Evolutionary conservation across 1,140 invertebrate species (phyloP).

Genomic region (Caerostris extrusa): DNA sequence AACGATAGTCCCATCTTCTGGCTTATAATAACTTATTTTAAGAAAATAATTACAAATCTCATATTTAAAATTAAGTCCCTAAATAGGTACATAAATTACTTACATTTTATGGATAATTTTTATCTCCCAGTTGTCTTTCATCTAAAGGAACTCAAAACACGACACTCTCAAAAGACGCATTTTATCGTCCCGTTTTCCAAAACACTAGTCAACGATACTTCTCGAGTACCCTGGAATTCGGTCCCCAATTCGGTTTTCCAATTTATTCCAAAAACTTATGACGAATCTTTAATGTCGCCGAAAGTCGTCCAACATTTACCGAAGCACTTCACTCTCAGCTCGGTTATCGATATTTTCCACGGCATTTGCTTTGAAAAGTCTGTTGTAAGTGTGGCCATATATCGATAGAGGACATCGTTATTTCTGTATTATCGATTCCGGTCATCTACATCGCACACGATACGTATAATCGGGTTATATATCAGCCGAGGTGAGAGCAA

Average conservation of each 20-base stretch:
- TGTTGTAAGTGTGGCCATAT: background rate
- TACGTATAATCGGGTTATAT: slow-evolving; percentile 15
- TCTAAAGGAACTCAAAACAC: too few species aligned
- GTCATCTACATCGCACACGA: background rate
- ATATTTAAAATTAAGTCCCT: too few species aligned
- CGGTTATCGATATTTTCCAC: background rate
- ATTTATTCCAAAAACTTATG: background rate
- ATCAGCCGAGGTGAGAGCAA: background rate
- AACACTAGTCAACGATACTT: background rate
- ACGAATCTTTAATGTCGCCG: background rate
- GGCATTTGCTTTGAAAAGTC: background rate
- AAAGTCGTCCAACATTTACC: background rate
- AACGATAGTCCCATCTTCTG: too few species aligned
- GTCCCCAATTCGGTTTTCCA: background rate
- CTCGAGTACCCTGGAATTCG: background rate
- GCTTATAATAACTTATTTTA: too few species aligned
- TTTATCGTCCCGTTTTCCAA: background rate
- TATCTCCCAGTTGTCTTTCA: too few species aligned
- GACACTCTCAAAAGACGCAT: background rate
- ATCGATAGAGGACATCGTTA: background rate
- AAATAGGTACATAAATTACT: too few species aligned
- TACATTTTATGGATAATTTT: too few species aligned
- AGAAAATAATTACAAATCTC: too few species aligned
- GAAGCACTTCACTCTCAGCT: background rate
- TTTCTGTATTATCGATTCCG: background rate